Conservation (phyloP, 2,888 invertebrate genomes). For the Melanostoma scalare region DNA sequence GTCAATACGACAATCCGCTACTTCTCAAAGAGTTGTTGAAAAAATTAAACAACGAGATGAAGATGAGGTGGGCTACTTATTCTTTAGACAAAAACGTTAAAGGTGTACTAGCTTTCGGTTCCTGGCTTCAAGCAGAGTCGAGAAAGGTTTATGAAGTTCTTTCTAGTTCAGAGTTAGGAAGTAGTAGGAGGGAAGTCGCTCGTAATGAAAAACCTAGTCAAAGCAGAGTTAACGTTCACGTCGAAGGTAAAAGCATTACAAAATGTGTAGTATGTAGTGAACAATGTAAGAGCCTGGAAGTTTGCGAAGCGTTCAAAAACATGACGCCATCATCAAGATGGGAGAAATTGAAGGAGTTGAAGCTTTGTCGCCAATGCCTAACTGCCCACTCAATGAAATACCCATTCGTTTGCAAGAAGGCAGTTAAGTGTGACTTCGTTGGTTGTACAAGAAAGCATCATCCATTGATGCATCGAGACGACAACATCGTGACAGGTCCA, state of each 20-base stretch:
- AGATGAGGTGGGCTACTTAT: conserved; percentile 28
- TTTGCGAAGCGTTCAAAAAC: not conserved
- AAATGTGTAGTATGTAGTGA: not conserved
- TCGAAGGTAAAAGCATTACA: not conserved
- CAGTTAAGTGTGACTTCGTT: not conserved
- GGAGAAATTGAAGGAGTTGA: conserved; percentile 4
- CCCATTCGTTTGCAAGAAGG: conserved; percentile 9
- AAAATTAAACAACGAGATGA: conserved; percentile 14
- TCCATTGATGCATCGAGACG: not conserved
- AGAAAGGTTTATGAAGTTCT: not conserved
- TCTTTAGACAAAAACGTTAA: not conserved
- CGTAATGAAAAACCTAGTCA: not conserved
- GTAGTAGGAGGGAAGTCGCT: too few species aligned
- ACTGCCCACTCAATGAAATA: conserved; percentile 1
- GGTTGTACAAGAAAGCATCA: conserved; percentile 3
- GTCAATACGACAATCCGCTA: not conserved
- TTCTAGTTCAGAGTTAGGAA: not conserved
- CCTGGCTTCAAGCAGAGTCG: not conserved
- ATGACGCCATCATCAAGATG: not conserved
- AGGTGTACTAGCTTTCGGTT: conserved; percentile 15
- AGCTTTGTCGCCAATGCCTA: conserved; percentile 1
- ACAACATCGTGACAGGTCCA: too few species aligned
- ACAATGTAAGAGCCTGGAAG: not conserved
- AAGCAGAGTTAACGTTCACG: not conserved
- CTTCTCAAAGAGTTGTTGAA: conserved; percentile 17